A percentile compares a stretch with the other conserved stretches of the same genome.
Evolutionary conservation across 1,140 invertebrate species (phyloP).

Genomic region (Melitaea cinxia): DNA sequence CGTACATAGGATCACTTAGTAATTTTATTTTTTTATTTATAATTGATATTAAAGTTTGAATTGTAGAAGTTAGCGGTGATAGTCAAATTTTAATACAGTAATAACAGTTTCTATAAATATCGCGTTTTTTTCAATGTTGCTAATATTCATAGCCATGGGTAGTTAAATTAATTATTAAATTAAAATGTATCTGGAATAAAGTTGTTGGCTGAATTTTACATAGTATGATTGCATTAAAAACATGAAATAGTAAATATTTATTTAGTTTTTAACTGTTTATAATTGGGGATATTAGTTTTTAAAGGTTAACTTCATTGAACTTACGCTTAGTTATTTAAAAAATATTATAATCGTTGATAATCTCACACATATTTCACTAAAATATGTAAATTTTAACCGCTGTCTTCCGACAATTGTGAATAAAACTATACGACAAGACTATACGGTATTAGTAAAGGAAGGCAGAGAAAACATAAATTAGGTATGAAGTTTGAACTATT

Average conservation of each 20-base stretch:
- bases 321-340: slow-evolving; percentile 21
- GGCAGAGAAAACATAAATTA: background rate
- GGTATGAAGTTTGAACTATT: too few species aligned
- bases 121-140: too few species aligned
- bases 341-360: slow-evolving; percentile 1
- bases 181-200: too few species aligned
- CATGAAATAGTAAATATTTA: background rate
- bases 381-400: background rate
- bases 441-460: background rate
- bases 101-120: background rate
- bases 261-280: too few species aligned
- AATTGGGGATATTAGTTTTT: background rate
- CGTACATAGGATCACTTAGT: too few species aligned
- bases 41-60: too few species aligned
- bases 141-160: too few species aligned
- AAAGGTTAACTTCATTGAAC: slow-evolving; percentile 19
- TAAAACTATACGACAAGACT: background rate
- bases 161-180: too few species aligned
- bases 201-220: too few species aligned
- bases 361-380: slow-evolving; percentile 10
- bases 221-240: background rate
- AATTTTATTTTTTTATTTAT: too few species aligned
- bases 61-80: background rate
- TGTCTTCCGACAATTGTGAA: background rate
- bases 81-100: background rate